A percentile compares a stretch with the other conserved stretches of the same genome.
phyloP scores from a whole-genome alignment of 2,797 vertebrate genomes.

The Propithecus deckenii region DNA sequence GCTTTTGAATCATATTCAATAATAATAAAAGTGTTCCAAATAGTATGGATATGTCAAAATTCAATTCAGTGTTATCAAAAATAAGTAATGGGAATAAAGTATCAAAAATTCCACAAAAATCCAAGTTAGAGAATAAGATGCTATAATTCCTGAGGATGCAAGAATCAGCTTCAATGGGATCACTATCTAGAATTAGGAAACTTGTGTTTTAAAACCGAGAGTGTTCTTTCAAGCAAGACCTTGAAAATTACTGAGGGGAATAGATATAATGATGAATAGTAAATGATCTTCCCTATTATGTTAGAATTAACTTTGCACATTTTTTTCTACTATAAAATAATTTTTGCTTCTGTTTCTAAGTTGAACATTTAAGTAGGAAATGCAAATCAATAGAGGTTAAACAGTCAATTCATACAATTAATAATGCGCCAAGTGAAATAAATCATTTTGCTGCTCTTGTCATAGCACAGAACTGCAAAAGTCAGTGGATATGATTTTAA shows the following conservation, averaged over 20 bases:
- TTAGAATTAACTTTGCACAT: conserved; percentile 8
- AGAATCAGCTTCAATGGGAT: background rate
- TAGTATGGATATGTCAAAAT: background rate
- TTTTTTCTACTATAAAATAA: conserved; percentile 43
- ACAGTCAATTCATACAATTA: conserved; percentile 72
- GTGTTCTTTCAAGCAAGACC: conserved; percentile 35
- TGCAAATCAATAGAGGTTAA: conserved; percentile 59
- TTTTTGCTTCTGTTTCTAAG: conserved; percentile 56
- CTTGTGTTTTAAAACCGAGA: conserved; percentile 24
- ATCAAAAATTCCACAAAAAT: background rate
- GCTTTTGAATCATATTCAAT: background rate
- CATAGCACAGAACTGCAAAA: conserved; percentile 54
- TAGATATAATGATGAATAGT: background rate
- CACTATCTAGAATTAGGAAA: background rate
- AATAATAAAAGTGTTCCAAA: background rate
- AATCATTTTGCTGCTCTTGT: conserved; percentile 49
- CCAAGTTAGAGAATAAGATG: background rate
- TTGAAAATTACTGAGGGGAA: conserved; percentile 9
- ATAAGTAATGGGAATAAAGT: background rate
- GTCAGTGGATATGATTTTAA: conserved; percentile 42
- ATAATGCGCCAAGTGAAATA: conserved; percentile 66
- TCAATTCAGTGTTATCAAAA: conserved; percentile 21
- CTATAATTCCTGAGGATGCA: background rate
- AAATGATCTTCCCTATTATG: conserved; percentile 1
- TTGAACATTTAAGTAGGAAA: conserved; percentile 65